Base-by-base conservation (phyloP, 2,888 invertebrate species). In the Galerucella calmariensis region DNA sequence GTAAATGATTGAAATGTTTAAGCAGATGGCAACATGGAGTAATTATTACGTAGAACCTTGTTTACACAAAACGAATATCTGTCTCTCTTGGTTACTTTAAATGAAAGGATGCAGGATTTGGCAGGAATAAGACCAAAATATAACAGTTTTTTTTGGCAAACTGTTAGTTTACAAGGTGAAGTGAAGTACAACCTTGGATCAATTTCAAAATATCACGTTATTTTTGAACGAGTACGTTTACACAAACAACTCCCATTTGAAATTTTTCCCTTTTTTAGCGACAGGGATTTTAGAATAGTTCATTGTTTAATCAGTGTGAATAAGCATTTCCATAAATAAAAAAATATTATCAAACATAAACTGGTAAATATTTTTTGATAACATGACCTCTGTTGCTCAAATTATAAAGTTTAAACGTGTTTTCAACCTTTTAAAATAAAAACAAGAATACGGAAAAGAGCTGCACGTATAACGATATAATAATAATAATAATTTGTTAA, bases 131-230 rank as follows among this genome's bases (percentile, higher is more conserved):
- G 16, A 56, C 0, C 6, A 16, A 16, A 53, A 56, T 16, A 11
- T 20, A 16, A 48, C 0, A 16, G n/a, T 56, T 56, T 56, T 35
- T 35, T 56, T 56, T 56, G 56, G 56, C 20, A 56, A 56, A 20
- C 9, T 56, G 56, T 56, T 10, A 56, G 8, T 41, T 41, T 44
- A 44, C 63, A 44, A 41, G 16, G 20, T 63, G 63, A 16, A 44
- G 8, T 41, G 16, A 44, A 44, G n/a, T 63, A 44, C 44, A 35
- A 44, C 46, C 63, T 63, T 63, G 63, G 24, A 63, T 63, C 16
- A 20, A 16, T 10, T 63, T 10, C 41, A 63, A 63, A 63, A 62
- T 62, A 62, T 11, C 5, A 41, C 41, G 35, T 62, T 62, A 62
- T 35, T n/a, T 24, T 51, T 51, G 8, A n/a, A 51, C 6, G 4